phyloP scores from a whole-genome alignment of 1,140 invertebrate genomes.

The Euura saliciscinereae region DNA sequence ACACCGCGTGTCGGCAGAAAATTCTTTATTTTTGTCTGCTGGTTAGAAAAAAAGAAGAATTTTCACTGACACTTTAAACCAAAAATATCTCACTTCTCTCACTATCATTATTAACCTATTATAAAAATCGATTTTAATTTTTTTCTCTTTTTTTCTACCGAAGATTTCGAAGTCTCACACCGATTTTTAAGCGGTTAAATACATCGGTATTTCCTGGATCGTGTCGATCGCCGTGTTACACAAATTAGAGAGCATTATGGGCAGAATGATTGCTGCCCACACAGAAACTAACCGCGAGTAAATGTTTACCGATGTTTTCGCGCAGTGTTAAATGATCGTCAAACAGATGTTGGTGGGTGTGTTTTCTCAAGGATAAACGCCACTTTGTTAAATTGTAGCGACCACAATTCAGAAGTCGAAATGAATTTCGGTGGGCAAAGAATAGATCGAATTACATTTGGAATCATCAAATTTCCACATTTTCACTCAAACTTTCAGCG shows the following conservation, averaged over 20 bases:
- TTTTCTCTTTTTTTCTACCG: background rate
- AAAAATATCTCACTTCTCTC: conserved; percentile 28
- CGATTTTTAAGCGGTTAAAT: no score
- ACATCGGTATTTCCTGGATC: no score
- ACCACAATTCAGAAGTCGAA: background rate
- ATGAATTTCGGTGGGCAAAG: background rate
- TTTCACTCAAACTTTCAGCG: background rate
- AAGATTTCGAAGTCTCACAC: no score
- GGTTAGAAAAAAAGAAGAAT: no score
- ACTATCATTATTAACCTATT: background rate
- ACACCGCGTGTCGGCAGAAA: background rate
- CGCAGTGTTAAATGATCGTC: background rate
- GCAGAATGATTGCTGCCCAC: no score
- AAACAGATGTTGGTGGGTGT: background rate
- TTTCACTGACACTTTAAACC: conserved; percentile 16
- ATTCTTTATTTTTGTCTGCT: conserved; percentile 29
- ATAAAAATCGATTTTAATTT: background rate
- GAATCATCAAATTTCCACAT: background rate
- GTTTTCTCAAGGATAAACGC: background rate
- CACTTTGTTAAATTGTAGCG: background rate
- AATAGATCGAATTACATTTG: background rate
- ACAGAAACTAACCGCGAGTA: background rate
- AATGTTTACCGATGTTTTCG: background rate
- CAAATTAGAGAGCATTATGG: no score
- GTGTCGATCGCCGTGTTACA: no score